Evolutionary conservation across 1,140 invertebrate genomes (phyloP), one percentile per base, ranked within the genome.

Genomic region (Bombus haemorrhoidalis): DNA sequence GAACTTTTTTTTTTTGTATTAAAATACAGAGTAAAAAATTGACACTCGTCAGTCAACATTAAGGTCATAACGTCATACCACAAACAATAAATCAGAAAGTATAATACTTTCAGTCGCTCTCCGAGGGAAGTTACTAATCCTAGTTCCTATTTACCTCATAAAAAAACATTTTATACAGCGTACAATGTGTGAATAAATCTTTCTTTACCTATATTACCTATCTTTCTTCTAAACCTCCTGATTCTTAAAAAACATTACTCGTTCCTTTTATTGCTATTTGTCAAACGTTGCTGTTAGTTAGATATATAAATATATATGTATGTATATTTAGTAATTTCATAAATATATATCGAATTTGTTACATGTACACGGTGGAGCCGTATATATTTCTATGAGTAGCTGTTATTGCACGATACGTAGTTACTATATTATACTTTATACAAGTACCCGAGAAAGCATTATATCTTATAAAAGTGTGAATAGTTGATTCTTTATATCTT

Each of bases 261-360:
- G 28, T 39, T 22, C 18, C 32, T 71, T 37, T 39, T 39, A 71
- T 71, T 71, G 68, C 68, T 69, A 69, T 69, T 13, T 28, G 13
- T 71, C 68, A 39, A 39, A 71, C 0, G 47, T 8, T 53, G 47
- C 15, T 39, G 25, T 41, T 28, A 69, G 39, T n/a, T 72, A 72
- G 8, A 72, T 72, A 72, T 41, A 72, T 41, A 72, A 41, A 72
- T 41, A 72, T 72, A 72, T 72, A 71, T 71, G 15, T 41, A 72
- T 72, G 39, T 72, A 68, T 68, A 68, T 41, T 71, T 72, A n/a
- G 13, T 72, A 41, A n/a, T 41, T 72, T 8, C 13, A 72, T 41
- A 72, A 41, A 41, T 72, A 72, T 72, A 72, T 41, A 41, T 41
- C 3, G 39, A 72, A 72, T 41, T 72, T 72, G 6, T 72, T 72